phyloP scores from a whole-genome alignment of 2,888 invertebrate genomes.

The Spialia ferax region DNA sequence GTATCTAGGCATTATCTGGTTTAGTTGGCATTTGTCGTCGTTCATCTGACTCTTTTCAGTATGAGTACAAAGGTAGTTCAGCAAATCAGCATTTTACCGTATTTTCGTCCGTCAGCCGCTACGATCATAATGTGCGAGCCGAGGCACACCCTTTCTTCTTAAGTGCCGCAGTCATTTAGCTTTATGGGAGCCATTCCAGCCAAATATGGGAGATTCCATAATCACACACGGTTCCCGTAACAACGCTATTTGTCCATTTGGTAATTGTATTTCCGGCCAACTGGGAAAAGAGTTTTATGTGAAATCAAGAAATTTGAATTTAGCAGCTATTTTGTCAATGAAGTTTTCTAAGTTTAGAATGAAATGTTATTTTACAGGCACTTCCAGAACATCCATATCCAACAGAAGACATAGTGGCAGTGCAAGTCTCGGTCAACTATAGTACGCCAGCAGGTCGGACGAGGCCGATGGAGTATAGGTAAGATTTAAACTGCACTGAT shows the following conservation, averaged over 20 bases:
- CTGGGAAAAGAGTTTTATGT: neutral
- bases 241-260: neutral
- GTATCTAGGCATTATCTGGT: too few species aligned
- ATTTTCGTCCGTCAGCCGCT: neutral
- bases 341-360: too few species aligned
- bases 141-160: neutral
- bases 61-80: too few species aligned
- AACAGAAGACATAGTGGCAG: slow-evolving; percentile 57
- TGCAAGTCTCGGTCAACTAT: slow-evolving; percentile 76
- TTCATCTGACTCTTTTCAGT: too few species aligned
- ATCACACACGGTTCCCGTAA: neutral
- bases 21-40: too few species aligned
- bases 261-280: neutral
- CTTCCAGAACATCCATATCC: slow-evolving; percentile 61
- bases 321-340: too few species aligned
- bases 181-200: neutral
- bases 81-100: neutral
- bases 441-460: slow-evolving; percentile 69
- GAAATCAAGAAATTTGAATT: too few species aligned
- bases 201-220: neutral
- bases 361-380: slow-evolving; percentile 56
- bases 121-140: neutral
- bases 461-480: slow-evolving; percentile 77
- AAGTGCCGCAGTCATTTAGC: neutral
- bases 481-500: slow-evolving; percentile 31